Evolutionary conservation across 92 coral and sea anemone genomes (phyloP), one percentile per base, ranked within the genome.

Genomic region (Umimayanthus kanabou): DNA sequence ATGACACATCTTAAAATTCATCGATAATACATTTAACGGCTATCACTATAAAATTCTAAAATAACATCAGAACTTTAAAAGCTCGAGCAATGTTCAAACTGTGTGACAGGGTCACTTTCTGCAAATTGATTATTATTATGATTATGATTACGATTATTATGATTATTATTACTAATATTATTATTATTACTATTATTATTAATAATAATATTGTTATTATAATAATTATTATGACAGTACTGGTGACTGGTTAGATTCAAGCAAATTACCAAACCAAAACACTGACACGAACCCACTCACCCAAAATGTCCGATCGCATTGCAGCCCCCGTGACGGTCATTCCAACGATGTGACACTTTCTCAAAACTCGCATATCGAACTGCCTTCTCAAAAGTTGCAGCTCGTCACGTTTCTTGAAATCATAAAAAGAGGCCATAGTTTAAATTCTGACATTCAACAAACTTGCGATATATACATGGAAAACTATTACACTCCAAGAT

Each of bases 241-340:
- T 15, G 66, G 66, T 20, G 16, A 3, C 66, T 20, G 66, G 22
- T 15, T 57, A 4, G 22, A 15, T 2, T 5, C 66, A 20, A 15
- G 26, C 4, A 61, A 23, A 61, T 20, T 61, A 6, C 26, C 6
- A 61, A 61, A 61, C 69, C 69, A 61, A 61, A 20, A 61, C 2
- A 8, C 64, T 4, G 64, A 55, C 15, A 33, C 2, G 64, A 11
- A 0, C 18, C 16, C 57, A 77, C 92, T 45, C 76, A 89, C 92
- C 53, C 73, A 89, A 78, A 37, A 89, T 72, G 58, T 84, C 73
- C n/a, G 84, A 77, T 85, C 89, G 79, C 67, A 71, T 77, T 29
- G 92, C 84, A 16, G 92, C 92, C 10, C 92, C 92, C 7, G 89
- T 89, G 22, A 89, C 84, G 9, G 92, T 89, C 92, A 89, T 89